Base-by-base conservation (phyloP, 2,888 invertebrate species). In the Drosophila neutralis region DNA sequence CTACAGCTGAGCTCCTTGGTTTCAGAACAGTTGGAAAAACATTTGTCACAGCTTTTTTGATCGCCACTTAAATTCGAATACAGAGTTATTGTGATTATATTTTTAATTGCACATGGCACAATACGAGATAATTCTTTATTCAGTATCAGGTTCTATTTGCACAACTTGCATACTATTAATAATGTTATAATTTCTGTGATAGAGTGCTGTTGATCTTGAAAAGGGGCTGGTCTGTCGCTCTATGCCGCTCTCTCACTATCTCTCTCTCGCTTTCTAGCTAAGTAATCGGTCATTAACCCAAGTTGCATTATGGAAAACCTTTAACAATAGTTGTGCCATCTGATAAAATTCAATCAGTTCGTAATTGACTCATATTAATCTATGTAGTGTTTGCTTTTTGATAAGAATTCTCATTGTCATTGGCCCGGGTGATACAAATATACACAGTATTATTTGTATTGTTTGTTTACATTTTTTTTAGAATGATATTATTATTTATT, bases 321-420 rank as follows among this genome's bases (percentile, higher is more conserved):
- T 62, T 63, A 72, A 57, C 61, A 76, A 82, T 71, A 61, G 65
- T 13, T 48, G 53, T 64, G 57, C 33, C 52, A 64, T 80, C 45
- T 73, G 85, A 87, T 83, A 82, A 76, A 71, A 72, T 53, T 61
- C 31, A 73, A 70, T 73, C 52, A 40, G 65, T 58, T 62, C 27
- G 42, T 69, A 69, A 87, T 73, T 78, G 61, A 56, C 54, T 61
- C 38, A 65, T 59, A 75, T 52, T 48, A 24, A 58, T 5, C 36
- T 58, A n/a, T 54, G 13, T 24, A 29, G 33, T 62, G 38, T 51
- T 69, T 66, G 48, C 45, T 24, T 21, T 35, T 15, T 53, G 78
- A 78, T 78, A 76, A 78, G 64, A 40, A 38, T 48, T 56, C 54
- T 49, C 58, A 74, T 69, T 74, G 74, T 10, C 29, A 27, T 11